These are phyloP conservation scores for Olivierus martensii DNA, from an alignment of 1,140 invertebrate species.

Conservation along the genomic window DNA sequence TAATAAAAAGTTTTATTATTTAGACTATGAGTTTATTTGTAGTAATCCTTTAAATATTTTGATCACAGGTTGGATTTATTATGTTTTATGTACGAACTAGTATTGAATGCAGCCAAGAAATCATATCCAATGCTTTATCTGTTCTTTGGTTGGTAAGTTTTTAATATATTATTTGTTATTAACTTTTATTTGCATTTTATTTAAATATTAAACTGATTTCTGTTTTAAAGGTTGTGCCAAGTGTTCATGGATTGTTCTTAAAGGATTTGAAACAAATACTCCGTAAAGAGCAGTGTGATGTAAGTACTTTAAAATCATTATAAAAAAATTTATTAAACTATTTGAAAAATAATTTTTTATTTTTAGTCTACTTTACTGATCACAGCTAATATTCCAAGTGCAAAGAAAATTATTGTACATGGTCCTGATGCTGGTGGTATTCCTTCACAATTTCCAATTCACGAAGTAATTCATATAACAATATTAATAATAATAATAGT, in stretches of 20 bases:
- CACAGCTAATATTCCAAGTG: constrained; percentile 95
- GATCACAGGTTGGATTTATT: constrained; percentile 73
- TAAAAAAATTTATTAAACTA: background rate
- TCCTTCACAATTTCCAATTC: constrained; percentile 94
- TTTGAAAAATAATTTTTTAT: background rate
- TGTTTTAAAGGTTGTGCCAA: constrained; percentile 60
- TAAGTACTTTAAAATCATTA: constrained; percentile 23
- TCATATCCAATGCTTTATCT: constrained; percentile 84
- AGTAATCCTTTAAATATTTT: background rate
- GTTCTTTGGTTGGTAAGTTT: constrained; percentile 83
- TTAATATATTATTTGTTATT: background rate
- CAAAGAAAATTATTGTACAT: constrained; percentile 98
- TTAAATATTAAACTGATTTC: constrained; percentile 5
- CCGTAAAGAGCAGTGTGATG: constrained; percentile 97
- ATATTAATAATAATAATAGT: too few relatives aligned
- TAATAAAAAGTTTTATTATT: too few relatives aligned
- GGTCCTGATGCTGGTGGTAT: constrained; percentile 85
- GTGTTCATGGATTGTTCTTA: constrained; percentile 97
- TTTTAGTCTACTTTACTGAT: constrained; percentile 70
- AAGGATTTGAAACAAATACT: constrained; percentile 98
- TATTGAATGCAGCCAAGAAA: constrained; percentile 81
- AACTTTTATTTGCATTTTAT: background rate
- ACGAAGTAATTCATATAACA: constrained; percentile 48
- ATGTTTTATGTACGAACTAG: constrained; percentile 97
- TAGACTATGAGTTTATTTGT: too few relatives aligned